These are phyloP conservation scores for Pycnomerus fuliginosus DNA, from an alignment of 2,888 invertebrate species.

Conservation along the genomic window DNA sequence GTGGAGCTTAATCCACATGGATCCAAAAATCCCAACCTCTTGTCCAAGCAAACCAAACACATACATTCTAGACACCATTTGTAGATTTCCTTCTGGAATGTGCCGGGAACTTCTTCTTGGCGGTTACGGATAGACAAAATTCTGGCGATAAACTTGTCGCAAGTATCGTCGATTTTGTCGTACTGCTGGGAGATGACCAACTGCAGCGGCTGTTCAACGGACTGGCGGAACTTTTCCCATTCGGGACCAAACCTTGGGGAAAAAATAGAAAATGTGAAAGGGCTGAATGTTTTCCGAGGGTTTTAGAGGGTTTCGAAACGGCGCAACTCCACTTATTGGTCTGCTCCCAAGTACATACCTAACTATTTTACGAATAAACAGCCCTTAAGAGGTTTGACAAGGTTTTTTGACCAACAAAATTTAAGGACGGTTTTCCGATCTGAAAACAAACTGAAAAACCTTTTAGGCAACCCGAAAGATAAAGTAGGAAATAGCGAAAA, in stretches of 20 bases:
- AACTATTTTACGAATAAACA: too few relatives aligned
- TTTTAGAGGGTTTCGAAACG: too few relatives aligned
- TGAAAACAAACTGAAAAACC: too few relatives aligned
- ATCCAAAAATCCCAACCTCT: slow-evolving; percentile 64
- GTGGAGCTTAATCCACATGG: slow-evolving; percentile 53
- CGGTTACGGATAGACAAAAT: slow-evolving; percentile 59
- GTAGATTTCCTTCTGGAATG: slow-evolving; percentile 61
- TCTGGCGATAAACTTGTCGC: slow-evolving; percentile 53
- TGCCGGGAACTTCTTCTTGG: slow-evolving; percentile 63
- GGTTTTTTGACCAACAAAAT: too few relatives aligned
- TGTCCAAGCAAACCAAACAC: slow-evolving; percentile 58
- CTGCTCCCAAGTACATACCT: too few relatives aligned
- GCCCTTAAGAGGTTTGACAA: too few relatives aligned
- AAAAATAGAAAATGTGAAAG: too few relatives aligned
- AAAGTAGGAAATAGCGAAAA: too few relatives aligned
- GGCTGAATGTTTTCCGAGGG: too few relatives aligned
- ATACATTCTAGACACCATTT: slow-evolving; percentile 72
- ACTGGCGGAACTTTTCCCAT: slow-evolving; percentile 59
- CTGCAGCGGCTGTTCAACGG: slow-evolving; percentile 56
- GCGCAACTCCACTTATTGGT: too few relatives aligned
- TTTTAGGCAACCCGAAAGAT: too few relatives aligned
- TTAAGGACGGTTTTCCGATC: too few relatives aligned
- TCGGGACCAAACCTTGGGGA: slow-evolving; percentile 58
- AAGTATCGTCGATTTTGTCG: slow-evolving; percentile 47
- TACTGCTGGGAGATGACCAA: slow-evolving; percentile 52